phyloP scores from a whole-genome alignment of 2,888 invertebrate genomes.

The Sthenelais limicola region DNA sequence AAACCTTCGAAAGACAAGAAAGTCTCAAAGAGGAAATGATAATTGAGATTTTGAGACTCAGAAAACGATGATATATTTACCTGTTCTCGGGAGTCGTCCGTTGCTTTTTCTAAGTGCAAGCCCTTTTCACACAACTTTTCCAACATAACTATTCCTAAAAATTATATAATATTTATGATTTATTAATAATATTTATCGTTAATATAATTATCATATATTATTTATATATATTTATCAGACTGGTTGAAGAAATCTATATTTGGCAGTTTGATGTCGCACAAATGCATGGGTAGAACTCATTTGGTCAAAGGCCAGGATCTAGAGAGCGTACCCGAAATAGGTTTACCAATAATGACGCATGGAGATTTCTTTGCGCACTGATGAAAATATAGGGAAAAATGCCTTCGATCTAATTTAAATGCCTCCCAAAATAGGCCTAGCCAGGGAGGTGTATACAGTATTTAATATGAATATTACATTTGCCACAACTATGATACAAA shows the following conservation, averaged over 20 bases:
- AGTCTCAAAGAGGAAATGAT: too few species aligned
- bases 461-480: neutral
- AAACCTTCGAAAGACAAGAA: too few species aligned
- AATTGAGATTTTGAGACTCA: too few species aligned
- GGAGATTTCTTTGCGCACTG: too few species aligned
- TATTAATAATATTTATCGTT: neutral
- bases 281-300: neutral
- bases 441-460: neutral
- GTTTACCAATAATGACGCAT: too few species aligned
- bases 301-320: neutral
- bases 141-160: conserved; percentile 67
- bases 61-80: too few species aligned
- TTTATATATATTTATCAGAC: neutral
- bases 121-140: conserved; percentile 66
- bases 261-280: neutral
- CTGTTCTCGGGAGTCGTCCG: conserved; percentile 65
- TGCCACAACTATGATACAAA: neutral
- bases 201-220: neutral
- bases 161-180: conserved; percentile 44
- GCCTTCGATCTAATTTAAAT: too few species aligned
- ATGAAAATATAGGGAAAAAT: too few species aligned
- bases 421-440: too few species aligned
- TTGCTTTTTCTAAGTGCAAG: conserved; percentile 66
- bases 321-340: too few species aligned
- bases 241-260: neutral